Base-by-base conservation (phyloP, 2,113 vertebrate species). In the Oryzias javanicus region DNA sequence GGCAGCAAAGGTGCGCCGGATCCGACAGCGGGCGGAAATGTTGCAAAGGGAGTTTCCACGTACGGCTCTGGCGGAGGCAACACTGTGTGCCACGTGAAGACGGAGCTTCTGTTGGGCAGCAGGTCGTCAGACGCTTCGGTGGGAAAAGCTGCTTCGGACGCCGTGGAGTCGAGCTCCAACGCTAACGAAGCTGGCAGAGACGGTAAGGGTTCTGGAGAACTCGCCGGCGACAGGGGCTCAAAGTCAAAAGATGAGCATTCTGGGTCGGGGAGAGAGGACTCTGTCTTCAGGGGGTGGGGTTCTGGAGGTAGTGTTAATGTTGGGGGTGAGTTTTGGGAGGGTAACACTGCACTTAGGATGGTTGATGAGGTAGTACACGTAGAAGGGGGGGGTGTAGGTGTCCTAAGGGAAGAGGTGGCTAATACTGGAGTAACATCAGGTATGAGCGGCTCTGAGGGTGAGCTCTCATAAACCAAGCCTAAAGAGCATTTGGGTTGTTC, bases 61-160 rank as follows among this genome's bases (percentile, higher is more conserved):
- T 71, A 81, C 0, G 64, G 64, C 40, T 79, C 73, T 1, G 70
- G 4, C 3, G 62, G 74, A 41, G 86, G 89, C 49, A 90, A 79
- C 22, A 86, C 82, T 19, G 87, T 86, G 5, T 88, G 86, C 88
- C 88, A 89, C 55, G 75, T 78, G 19, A 89, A 84, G 13, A 88
- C 84, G 4, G 78, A 49, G 44, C 46, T 46, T 15, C 51, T 49
- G 2, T 6, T 14, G 0, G 13, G 35, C 0, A 4, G 20, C 0
- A 14, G 22, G 40, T 56, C 49, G 20, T 55, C 55, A 27, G 55
- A 16, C 14, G 22, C 4, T 13, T 14, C 48, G 1, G n/a, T 18
- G 42, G 70, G 40, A 2, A 6, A 46, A 24, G 49, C 2, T 0
- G 47, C 48, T 47, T 56, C 56, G 7, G 75, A 60, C 1, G 53